Evolutionary conservation across 2,888 invertebrate species (phyloP).

Genomic region (Meteorus cinctellus): DNA sequence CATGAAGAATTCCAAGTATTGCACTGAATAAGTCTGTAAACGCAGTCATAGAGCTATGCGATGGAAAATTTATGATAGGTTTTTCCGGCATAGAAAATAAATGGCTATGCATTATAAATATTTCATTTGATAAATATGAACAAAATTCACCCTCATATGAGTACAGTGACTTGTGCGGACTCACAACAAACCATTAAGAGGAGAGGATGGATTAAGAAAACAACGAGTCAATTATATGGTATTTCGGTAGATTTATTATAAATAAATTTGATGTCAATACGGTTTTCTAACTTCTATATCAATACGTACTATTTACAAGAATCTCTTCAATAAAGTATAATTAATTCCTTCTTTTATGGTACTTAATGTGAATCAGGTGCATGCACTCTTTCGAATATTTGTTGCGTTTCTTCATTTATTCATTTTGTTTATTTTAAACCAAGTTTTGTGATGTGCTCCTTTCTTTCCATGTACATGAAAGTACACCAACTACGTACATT

Average conservation of each 20-base stretch:
- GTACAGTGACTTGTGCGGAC: no score
- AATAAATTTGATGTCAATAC: constrained; percentile 62
- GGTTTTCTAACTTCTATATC: constrained; percentile 59
- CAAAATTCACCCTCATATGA: no score
- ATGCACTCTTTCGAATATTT: background rate
- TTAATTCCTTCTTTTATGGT: background rate
- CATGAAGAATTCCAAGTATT: no score
- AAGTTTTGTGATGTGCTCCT: constrained; percentile 27
- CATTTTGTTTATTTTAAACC: background rate
- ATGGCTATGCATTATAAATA: no score
- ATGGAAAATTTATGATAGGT: no score
- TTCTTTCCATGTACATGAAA: constrained; percentile 40
- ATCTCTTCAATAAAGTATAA: constrained; percentile 54
- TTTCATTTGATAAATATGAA: no score
- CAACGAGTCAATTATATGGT: constrained; percentile 41
- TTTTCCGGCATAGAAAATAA: no score
- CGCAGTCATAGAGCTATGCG: no score
- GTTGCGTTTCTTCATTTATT: constrained; percentile 1
- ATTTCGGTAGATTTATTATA: constrained; percentile 70
- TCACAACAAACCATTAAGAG: background rate
- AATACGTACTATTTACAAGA: constrained; percentile 71
- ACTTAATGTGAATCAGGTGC: background rate
- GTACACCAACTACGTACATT: constrained; percentile 65
- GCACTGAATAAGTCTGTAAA: no score
- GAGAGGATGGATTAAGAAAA: constrained; percentile 7